A percentile compares a stretch with the other conserved stretches of the same genome.
Evolutionary conservation across 2,888 invertebrate genomes (phyloP).

Genomic region (Nomada ruficornis): DNA sequence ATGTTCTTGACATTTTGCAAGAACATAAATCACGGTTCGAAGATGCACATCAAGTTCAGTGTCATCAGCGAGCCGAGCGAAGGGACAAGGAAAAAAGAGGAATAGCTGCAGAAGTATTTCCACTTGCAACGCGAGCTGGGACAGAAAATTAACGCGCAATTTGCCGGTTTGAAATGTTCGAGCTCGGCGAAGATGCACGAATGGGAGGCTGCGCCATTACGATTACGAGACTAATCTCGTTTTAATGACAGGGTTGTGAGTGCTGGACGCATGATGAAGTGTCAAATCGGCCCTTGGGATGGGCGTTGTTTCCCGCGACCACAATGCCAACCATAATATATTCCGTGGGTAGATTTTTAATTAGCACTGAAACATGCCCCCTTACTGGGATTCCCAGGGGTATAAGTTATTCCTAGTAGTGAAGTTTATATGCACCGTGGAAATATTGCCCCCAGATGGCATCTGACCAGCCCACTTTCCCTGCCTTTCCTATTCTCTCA

Average conservation of each 20-base stretch:
- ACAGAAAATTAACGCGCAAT: constrained; percentile 44
- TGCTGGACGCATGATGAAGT: constrained; percentile 83
- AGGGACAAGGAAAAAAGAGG: neutral
- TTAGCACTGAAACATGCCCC: constrained; percentile 78
- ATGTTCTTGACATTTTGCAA: too few relatives aligned
- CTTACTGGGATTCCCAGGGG: constrained; percentile 71
- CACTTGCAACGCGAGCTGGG: neutral
- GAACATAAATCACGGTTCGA: too few relatives aligned
- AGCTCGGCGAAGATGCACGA: constrained; percentile 13
- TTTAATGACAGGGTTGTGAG: constrained; percentile 83
- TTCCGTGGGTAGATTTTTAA: constrained; percentile 81
- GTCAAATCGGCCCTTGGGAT: constrained; percentile 81
- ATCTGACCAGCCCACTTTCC: constrained; percentile 7
- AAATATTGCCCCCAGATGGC: constrained; percentile 54
- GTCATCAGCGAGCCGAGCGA: neutral
- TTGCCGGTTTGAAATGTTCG: constrained; percentile 52
- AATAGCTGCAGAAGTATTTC: neutral
- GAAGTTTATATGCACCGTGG: constrained; percentile 21
- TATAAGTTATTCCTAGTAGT: constrained; percentile 70
- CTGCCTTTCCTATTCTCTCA: neutral
- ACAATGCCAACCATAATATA: constrained; percentile 65
- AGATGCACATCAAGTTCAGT: neutral
- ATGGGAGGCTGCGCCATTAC: constrained; percentile 64
- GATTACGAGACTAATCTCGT: constrained; percentile 82
- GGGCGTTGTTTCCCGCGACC: constrained; percentile 75